These are phyloP conservation scores for Melanogrammus aeglefinus DNA, from an alignment of 2,797 vertebrate genomes.

Conservation along the genomic window DNA sequence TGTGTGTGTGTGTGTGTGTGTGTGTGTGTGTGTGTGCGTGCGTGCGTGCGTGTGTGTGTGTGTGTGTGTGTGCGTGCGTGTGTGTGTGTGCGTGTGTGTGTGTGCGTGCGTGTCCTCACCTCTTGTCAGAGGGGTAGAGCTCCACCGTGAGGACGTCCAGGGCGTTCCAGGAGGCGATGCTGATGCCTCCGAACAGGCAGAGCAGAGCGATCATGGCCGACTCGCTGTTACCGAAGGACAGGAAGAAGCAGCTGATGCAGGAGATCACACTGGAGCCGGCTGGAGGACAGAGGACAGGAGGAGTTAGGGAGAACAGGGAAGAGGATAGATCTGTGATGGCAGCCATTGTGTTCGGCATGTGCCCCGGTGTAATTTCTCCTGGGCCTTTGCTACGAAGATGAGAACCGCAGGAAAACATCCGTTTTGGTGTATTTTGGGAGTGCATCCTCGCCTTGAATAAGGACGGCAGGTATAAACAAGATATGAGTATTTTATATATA, in stretches of 20 bases:
- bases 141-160: constrained; percentile 95
- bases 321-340: background rate
- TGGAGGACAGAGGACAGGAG: constrained; percentile 41
- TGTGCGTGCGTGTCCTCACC: constrained; percentile 61
- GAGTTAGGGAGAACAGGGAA: background rate
- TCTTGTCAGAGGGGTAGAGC: constrained; percentile 94
- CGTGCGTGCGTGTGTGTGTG: too few species aligned
- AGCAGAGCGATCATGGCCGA: constrained; percentile 97
- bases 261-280: constrained; percentile 97
- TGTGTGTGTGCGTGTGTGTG: too few species aligned
- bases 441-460: too few species aligned
- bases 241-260: constrained; percentile 96
- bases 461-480: too few species aligned
- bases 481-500: too few species aligned
- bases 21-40: too few species aligned
- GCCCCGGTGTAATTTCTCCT: background rate
- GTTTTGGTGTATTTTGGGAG: too few species aligned
- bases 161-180: constrained; percentile 95
- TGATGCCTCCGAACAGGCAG: constrained; percentile 95
- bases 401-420: too few species aligned
- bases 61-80: too few species aligned
- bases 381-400: background rate
- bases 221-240: constrained; percentile 95
- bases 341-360: background rate
- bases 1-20: too few species aligned